Evolutionary conservation across 2,888 invertebrate genomes (phyloP), one percentile per base, ranked within the genome.

Genomic region (Plebejus argus): DNA sequence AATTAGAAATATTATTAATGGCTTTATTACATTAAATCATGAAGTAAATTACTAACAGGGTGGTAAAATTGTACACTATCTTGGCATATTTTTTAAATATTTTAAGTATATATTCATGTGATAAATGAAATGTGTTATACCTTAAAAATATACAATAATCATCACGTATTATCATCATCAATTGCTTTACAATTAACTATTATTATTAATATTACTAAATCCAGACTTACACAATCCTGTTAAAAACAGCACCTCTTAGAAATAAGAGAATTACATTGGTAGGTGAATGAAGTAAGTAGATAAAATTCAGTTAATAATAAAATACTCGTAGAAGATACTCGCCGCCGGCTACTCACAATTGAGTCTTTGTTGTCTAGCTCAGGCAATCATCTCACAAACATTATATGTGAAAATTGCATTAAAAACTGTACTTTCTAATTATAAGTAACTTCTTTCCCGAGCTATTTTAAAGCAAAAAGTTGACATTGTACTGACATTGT

Each of bases 311-410:
- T 53, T 74, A 74, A 53, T 74, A 74, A 74, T 28, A 53, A 53
- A 74, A 28, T 53, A 74, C 49, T 74, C 15, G 18, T 28, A 23
- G 74, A 49, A 53, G 12, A 20, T 28, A 53, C 23, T 74, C 74
- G 74, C 74, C 53, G 23, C 15, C 74, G 45, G 74, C 15, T 49
- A 53, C 45, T 74, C 18, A 28, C 74, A 28, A 72, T 53, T 53
- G 74, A 74, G 53, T 74, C 74, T 74, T 74, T 74, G 74, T 74
- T 74, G 74, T 74, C 74, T 74, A 74, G 74, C 74, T 74, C 18
- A 49, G 49, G 53, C 49, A 49, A 74, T 49, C 72, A 49, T 49
- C 74, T 74, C 15, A 20, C 23, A 49, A 74, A 74, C 72, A 72
- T 28, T 23, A 6, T 53, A 49, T 74, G 74, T 39, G 71, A 71